Evolutionary conservation across 92 coral and sea anemone genomes (phyloP).

Genomic region (Parazoanthus atlanticus): DNA sequence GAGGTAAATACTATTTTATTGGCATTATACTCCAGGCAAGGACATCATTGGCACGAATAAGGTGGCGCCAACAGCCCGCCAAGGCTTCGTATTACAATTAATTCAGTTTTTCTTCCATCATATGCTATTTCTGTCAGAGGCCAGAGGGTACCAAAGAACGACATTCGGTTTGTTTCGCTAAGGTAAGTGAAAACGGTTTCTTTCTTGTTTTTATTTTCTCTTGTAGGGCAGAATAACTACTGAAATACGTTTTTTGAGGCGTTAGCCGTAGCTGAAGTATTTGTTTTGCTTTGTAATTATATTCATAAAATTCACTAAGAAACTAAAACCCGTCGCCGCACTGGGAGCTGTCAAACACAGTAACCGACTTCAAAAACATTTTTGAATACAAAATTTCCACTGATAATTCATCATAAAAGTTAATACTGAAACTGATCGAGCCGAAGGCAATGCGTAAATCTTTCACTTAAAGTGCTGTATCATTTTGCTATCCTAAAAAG

Average conservation of each 20-base stretch:
- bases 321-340: neutral
- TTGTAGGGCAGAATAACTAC: neutral
- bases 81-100: slow-evolving; percentile 30
- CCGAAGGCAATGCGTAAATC: neutral
- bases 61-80: slow-evolving; percentile 26
- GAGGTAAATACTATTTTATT: slow-evolving; percentile 35
- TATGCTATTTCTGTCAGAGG: slow-evolving; percentile 29
- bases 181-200: slow-evolving; percentile 9
- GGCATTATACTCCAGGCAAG: slow-evolving; percentile 23
- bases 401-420: neutral
- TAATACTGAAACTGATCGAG: neutral
- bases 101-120: slow-evolving; percentile 30
- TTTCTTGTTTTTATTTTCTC: neutral
- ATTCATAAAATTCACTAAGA: slow-evolving; percentile 21
- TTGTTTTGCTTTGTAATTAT: neutral
- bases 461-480: neutral
- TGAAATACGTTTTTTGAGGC: slow-evolving; percentile 10
- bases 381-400: neutral
- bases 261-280: neutral
- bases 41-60: slow-evolving; percentile 35
- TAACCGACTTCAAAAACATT: neutral
- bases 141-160: neutral
- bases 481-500: neutral
- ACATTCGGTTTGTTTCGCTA: slow-evolving; percentile 23
- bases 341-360: neutral